phyloP scores from a whole-genome alignment of 2,888 invertebrate species.

The Cephus pygmeus region DNA sequence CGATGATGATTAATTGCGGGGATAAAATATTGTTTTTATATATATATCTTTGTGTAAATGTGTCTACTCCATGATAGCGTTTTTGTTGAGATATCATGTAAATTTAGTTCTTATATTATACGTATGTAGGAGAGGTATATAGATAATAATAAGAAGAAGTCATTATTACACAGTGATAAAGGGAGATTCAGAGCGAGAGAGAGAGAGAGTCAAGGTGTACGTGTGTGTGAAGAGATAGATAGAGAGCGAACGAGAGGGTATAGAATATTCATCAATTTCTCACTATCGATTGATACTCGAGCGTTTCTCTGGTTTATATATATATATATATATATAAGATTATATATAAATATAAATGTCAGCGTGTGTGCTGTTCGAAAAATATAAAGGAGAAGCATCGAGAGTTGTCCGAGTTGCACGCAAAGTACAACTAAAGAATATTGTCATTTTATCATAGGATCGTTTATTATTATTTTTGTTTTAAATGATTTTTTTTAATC shows the following conservation, averaged over 20 bases:
- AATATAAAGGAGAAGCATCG: background rate
- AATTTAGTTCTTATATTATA: slow-evolving; percentile 56
- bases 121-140: slow-evolving; percentile 39
- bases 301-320: background rate
- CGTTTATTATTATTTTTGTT: background rate
- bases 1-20: slow-evolving; percentile 50
- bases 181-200: background rate
- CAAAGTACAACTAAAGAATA: background rate
- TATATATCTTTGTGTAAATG: slow-evolving; percentile 63
- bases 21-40: slow-evolving; percentile 53
- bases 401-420: background rate
- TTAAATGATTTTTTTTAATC: background rate
- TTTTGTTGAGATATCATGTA: slow-evolving; percentile 65
- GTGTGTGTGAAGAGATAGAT: background rate
- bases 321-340: background rate
- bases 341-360: background rate
- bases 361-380: background rate
- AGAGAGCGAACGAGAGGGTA: background rate
- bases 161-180: background rate
- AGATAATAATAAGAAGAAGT: slow-evolving; percentile 8
- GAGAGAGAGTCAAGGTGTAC: background rate
- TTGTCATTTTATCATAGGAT: background rate
- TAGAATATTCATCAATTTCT: background rate
- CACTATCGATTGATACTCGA: background rate
- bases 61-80: slow-evolving; percentile 60